Evolutionary conservation across 2,113 vertebrate species (phyloP), one percentile per base, ranked within the genome.

Genomic region (Grantiella picta): DNA sequence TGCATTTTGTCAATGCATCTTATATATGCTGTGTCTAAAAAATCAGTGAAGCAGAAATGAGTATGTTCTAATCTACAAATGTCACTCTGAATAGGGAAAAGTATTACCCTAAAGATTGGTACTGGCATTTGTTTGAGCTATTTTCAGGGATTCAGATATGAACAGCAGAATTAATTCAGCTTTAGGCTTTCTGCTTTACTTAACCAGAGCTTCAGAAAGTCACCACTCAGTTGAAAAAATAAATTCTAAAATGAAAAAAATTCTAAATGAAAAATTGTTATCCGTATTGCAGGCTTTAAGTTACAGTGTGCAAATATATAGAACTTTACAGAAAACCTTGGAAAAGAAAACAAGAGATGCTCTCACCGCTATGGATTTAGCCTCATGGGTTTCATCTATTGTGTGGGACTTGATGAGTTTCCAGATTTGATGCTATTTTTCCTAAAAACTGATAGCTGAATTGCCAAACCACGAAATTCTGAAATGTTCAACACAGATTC

Each of bases 101-200:
- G 3, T 57, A 60, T 72, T 71, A 88, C 71, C 65, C 65, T 84
- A 45, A 82, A 84, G 70, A 94, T 16, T 45, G 69, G 69, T 83
- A 85, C 50, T 89, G 92, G 68, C 80, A 70, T 94, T 95, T 89
- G 38, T 95, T 76, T 82, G 78, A 87, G 81, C 36, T 69, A 23
- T 80, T 89, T 94, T 94, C 88, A 91, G 77, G 81, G 71, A 59
- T 82, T 86, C 42, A 54, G 52, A 86, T 91, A 88, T 29, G 60
- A 93, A 93, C 9, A 75, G 75, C 45, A 89, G 53, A 92, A 93
- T 92, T 76, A 94, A 93, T 28, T 50, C 72, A 63, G 76, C 50
- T 92, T 87, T 47, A 92, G 79, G 64, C 72, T 92, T 86, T 83
- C 56, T 47, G 22, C 20, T 95, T 96, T 94, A 84, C 78, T 93